phyloP scores from a whole-genome alignment of 1,140 invertebrate species.

The Ips typographus region DNA sequence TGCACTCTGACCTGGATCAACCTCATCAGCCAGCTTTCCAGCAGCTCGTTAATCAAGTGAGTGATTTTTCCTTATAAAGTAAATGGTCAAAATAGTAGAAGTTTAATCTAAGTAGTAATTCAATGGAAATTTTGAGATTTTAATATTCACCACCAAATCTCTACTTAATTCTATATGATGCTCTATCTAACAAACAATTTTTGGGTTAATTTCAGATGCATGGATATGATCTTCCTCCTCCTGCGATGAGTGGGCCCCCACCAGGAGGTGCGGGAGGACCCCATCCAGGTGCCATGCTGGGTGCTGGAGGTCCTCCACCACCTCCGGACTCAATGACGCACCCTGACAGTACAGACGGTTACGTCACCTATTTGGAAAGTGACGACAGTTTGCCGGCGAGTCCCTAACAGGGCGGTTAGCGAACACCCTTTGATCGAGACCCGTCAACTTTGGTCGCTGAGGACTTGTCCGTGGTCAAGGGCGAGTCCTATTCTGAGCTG shows the following conservation, averaged over 20 bases:
- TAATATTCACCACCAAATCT: too few relatives aligned
- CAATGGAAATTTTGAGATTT: too few relatives aligned
- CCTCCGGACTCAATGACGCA: constrained; percentile 68
- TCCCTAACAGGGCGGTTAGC: constrained; percentile 56
- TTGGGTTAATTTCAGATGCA: constrained; percentile 69
- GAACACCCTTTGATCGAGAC: constrained; percentile 3
- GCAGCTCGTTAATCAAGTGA: constrained; percentile 92
- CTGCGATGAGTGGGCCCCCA: constrained; percentile 52
- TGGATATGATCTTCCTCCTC: constrained; percentile 76
- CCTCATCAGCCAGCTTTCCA: constrained; percentile 90
- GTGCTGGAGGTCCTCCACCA: constrained; percentile 52
- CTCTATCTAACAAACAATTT: not conserved
- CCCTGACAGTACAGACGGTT: constrained; percentile 83
- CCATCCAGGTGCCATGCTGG: constrained; percentile 49
- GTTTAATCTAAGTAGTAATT: too few relatives aligned
- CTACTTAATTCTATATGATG: not conserved
- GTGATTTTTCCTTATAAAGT: not conserved
- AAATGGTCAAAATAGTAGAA: too few relatives aligned
- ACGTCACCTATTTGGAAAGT: constrained; percentile 87
- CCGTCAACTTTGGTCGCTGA: constrained; percentile 3
- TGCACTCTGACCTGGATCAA: constrained; percentile 90
- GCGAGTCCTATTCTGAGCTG: not conserved
- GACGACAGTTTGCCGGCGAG: constrained; percentile 74
- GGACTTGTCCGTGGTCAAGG: constrained; percentile 18
- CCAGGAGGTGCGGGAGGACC: constrained; percentile 50